These are phyloP conservation scores for Trinorchestia longiramus DNA, from an alignment of 1,140 invertebrate species.

Conservation along the genomic window DNA sequence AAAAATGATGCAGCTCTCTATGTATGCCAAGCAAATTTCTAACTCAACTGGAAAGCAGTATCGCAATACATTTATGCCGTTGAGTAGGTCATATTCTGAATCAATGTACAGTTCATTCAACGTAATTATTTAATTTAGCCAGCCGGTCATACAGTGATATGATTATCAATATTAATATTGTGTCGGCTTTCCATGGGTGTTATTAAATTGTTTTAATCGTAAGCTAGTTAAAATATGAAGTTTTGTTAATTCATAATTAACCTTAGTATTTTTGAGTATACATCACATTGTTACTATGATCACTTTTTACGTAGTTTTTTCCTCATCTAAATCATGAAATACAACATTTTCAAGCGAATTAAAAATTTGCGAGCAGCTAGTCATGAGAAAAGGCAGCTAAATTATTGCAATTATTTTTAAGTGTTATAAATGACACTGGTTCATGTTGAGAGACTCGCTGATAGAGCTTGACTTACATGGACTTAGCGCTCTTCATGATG, in stretches of 20 bases:
- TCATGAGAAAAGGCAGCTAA: neutral
- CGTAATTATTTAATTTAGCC: no score
- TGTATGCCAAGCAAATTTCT: no score
- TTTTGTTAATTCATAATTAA: neutral
- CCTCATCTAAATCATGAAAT: neutral
- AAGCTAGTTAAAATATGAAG: neutral
- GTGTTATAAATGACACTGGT: neutral
- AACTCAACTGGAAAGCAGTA: neutral
- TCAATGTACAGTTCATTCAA: no score
- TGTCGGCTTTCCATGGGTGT: neutral
- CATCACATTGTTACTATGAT: neutral
- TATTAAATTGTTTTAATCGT: neutral
- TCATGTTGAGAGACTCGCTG: no score
- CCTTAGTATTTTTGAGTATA: neutral
- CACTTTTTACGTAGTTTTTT: neutral
- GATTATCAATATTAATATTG: neutral
- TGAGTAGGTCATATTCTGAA: neutral
- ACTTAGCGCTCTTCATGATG: no score
- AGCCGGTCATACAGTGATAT: neutral
- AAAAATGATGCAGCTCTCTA: no score
- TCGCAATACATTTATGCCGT: neutral
- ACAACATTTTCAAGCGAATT: neutral
- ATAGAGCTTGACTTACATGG: no score
- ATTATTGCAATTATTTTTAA: neutral
- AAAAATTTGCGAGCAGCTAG: neutral